Evolutionary conservation across 2,888 invertebrate species (phyloP), one percentile per base, ranked within the genome.

Genomic region (Flabesymbios commensalis): DNA sequence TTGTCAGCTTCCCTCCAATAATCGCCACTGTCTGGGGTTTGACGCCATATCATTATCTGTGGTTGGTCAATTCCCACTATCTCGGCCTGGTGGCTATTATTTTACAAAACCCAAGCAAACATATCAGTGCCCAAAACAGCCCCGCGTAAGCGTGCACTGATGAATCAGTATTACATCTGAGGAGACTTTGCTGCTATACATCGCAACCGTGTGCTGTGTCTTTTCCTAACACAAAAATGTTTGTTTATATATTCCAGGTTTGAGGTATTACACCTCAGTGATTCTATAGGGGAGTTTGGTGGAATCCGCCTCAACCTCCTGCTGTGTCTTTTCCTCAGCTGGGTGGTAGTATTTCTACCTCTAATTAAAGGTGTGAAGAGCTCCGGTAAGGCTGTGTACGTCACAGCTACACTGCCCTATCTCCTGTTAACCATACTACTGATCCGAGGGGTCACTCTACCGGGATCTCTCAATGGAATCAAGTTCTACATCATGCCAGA

Each of bases 361-460:
- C 74, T 81, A 17, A 72, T 75, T 63, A 78, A 78, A 51, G 80
- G 80, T 14, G 72, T 80, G 42, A 75, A 78, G 63, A 72, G 75
- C 26, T 75, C 77, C 22, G 79, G 79, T 49, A 79, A 78, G 72
- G 75, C 74, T 36, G 75, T 76, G 19, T 77, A 76, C 55, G 71
- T 76, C 57, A 77, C 78, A 1, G 78, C 78, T 29, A 74, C 76
- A 1, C 74, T 75, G 61, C 77, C 78, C 22, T 78, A 78, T 59
- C 28, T 78, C 2, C 74, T 78, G n/a, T 59, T 78, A 36, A 41
- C 75, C 32, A 72, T 77, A 14, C 68, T 78, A 45, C 71, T 77
- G 17, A 61, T 76, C 17, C 63, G 75, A 33, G 78, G 78, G 2
- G 51, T 76, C 1, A 59, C 73, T 48, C 63, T 77, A 43, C 73